Evolutionary conservation across 2,888 invertebrate genomes (phyloP).

Genomic region (Rapana venosa): DNA sequence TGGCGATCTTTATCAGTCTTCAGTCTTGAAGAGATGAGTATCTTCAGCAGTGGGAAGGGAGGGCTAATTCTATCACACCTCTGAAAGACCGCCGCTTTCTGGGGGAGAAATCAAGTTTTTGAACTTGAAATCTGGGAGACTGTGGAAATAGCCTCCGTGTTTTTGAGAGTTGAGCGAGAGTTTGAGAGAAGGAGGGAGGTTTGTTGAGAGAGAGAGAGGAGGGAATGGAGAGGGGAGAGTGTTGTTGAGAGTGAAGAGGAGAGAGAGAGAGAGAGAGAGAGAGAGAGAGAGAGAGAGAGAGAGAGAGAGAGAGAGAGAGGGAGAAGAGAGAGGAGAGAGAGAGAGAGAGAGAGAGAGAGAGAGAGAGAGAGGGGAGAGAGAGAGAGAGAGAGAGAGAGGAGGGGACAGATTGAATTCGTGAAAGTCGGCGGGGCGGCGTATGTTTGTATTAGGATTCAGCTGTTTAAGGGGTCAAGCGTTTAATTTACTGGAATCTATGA

Average conservation of each 20-base stretch:
- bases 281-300: constrained; percentile 3
- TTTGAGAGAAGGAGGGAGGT: not conserved
- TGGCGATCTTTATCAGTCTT: not conserved
- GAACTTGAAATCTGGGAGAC: not conserved
- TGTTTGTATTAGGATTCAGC: not conserved
- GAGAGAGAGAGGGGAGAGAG: not conserved
- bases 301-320: not conserved
- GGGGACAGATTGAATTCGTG: not conserved
- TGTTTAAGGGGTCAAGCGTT: not conserved
- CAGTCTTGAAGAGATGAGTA: not conserved
- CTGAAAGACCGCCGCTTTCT: not conserved
- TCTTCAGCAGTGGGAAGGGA: too few species aligned
- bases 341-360: not conserved
- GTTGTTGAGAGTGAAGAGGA: not conserved
- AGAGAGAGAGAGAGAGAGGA: not conserved
- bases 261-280: constrained; percentile 12
- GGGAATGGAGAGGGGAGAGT: not conserved
- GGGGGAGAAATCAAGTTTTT: not conserved
- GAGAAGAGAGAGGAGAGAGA: not conserved
- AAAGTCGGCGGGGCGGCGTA: too few species aligned
- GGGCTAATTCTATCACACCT: constrained; percentile 5
- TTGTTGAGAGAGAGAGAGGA: not conserved
- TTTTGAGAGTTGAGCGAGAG: not conserved
- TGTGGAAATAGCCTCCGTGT: not conserved
- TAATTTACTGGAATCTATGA: not conserved